Base-by-base conservation (phyloP, 2,113 vertebrate genomes). In the Tetrax tetrax region DNA sequence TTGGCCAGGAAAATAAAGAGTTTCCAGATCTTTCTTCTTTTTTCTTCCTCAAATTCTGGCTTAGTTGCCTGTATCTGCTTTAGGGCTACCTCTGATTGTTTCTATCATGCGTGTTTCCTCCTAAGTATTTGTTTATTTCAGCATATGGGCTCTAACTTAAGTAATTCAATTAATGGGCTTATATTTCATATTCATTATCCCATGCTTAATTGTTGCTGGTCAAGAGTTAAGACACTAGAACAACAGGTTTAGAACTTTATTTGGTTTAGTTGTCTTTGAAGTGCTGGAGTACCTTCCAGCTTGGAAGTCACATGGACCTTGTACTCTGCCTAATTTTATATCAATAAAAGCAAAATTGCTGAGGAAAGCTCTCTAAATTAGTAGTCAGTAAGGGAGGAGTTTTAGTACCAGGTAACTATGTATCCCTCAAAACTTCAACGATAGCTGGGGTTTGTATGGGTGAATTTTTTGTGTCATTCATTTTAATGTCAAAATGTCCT, bases 401-500 rank as follows among this genome's bases (percentile, higher is more conserved):
- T 94, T 85, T 87, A 93, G 51, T 78, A 54, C 10, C 51, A 53
- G 33, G 12, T 74, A 60, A 50, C 69, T 91, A 14, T 2, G 2
- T 71, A 87, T 85, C 29, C 79, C 19, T 23, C 2, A 1, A 51
- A 90, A 35, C 23, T 60, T 77, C 65, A 84, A 2, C 33, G 45
- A 3, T 37, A 22, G 12, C 20, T 83, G 59, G 63, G 54, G 10
- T 53, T 82, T 76, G 17, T 57, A 68, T 48, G 41, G 43, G 53
- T 83, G 64, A 24, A 29, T 57, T 53, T 85, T 89, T 93, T 68
- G n/a, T 90, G 89, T 92, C 89, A 65, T 81, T 83, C 60, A 18
- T 89, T 96, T 93, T 94, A 94, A 95, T 94, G 91, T 66, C 54
- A 87, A 83, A 94, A 92, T 48, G 75, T 93, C 31, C 56, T 94